Evolutionary conservation across 2,888 invertebrate genomes (phyloP), one percentile per base, ranked within the genome.

Genomic region (Tipula lateralis): DNA sequence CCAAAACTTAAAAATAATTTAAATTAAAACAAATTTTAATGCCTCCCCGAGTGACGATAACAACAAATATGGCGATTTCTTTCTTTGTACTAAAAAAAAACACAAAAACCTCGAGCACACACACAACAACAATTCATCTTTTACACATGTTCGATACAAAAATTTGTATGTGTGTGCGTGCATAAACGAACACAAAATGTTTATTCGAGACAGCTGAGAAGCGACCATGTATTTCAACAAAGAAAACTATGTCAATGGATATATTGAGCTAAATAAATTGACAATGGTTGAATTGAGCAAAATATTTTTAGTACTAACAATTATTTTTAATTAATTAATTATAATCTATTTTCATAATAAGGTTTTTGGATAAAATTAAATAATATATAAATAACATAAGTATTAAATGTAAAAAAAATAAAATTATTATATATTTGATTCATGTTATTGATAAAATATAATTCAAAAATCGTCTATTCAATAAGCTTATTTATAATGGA

Each of bases 1-100:
- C 39, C 83, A 85, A 66, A 66, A 66, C 6, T 24, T 12, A 24
- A 66, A 66, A 85, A 85, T 83, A 85, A 84, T 85, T 84, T 66
- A 85, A 86, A 85, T 85, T 85, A 86, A 85, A 84, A 85, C 85
- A 84, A 85, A 85, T 83, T 36, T 83, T 12, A 85, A 85, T 85
- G 85, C 85, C 85, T 86, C 85, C 85, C 85, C 85, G 84, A 86
- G 84, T 86, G 86, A 86, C 86, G 86, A 86, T 85, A 86, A 86
- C 86, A 86, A 86, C 86, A 86, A 86, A 86, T 86, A 86, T 86
- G 86, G 86, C 86, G 85, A 82, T 32, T 29, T 82, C 16, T 32
- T 82, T 82, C 29, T 32, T 30, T 32, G 82, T 82, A 82, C 82
- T 82, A 82, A 82, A 82, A 82, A 82, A 29, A 24, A 44, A n/a